A percentile compares a stretch with the other conserved stretches of the same genome.
phyloP scores from a whole-genome alignment of 1,140 invertebrate genomes.

The Anastatus disparis region DNA sequence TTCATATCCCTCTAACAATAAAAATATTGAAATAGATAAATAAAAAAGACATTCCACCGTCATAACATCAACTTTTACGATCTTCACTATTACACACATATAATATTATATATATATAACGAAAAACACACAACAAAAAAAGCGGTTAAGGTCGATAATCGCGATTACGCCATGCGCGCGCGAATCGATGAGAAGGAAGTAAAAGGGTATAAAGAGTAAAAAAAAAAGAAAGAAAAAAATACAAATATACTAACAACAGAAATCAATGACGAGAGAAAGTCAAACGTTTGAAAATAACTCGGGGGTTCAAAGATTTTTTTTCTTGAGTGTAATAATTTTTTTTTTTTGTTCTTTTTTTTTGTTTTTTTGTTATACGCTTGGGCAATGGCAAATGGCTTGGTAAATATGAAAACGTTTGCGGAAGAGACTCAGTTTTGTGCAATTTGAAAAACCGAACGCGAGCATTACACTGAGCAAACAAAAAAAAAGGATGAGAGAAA shows the following conservation, averaged over 20 bases:
- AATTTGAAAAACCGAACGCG: not conserved
- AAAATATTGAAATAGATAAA: not conserved
- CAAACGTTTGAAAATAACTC: not conserved
- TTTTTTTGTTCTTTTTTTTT: not conserved
- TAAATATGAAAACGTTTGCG: not conserved
- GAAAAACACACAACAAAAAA: not conserved
- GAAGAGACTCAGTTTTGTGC: not conserved
- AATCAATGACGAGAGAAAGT: not conserved
- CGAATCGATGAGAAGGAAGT: not conserved
- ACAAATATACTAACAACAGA: not conserved
- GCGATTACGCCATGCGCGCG: slow-evolving; percentile 23
- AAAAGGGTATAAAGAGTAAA: not conserved
- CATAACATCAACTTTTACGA: slow-evolving; percentile 29
- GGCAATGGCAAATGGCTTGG: not conserved
- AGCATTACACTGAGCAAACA: too few species aligned
- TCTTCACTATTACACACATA: not conserved
- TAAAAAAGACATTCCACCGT: slow-evolving; percentile 6
- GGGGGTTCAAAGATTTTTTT: too few species aligned
- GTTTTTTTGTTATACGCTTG: not conserved
- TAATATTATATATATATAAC: not conserved
- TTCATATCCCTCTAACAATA: too few species aligned
- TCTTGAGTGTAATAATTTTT: too few species aligned
- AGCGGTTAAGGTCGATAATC: slow-evolving; percentile 21
- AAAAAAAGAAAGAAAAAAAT: slow-evolving; percentile 1
- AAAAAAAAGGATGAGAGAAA: too few species aligned